A percentile compares a stretch with the other conserved stretches of the same genome.
Conservation (phyloP, 2,797 vertebrate genomes). For the Fratercula arctica region DNA sequence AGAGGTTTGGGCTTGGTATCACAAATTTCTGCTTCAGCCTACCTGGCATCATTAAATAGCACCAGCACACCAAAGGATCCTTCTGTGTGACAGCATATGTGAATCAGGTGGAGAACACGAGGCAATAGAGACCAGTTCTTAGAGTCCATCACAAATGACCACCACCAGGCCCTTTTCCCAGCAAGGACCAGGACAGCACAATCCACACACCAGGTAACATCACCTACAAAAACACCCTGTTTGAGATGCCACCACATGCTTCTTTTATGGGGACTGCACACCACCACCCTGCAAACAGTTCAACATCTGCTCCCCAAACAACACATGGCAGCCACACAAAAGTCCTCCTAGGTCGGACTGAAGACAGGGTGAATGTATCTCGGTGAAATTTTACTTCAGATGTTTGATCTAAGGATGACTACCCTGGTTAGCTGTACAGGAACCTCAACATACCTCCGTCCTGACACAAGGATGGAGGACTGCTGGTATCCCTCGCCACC, state of each 20-base stretch:
- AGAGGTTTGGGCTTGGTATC: neutral
- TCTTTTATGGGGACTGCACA: neutral
- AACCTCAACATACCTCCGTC: neutral
- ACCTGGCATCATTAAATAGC: neutral
- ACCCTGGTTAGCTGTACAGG: neutral
- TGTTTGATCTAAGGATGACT: neutral
- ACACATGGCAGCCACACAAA: rapidly evolving
- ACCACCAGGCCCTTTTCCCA: neutral
- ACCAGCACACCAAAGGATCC: neutral
- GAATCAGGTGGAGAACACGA: neutral
- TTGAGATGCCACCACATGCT: neutral
- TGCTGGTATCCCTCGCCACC: neutral
- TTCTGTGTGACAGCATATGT: no score
- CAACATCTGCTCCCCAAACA: neutral
- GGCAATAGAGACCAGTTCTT: neutral
- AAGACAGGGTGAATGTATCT: neutral
- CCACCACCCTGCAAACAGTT: rapidly evolving
- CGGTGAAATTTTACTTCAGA: neutral
- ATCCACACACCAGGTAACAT: neutral
- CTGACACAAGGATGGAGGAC: neutral
- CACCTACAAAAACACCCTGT: neutral
- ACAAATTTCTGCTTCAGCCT: neutral
- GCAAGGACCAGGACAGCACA: neutral
- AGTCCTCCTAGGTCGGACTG: neutral
- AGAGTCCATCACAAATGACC: neutral